Conservation (phyloP, 2,113 vertebrate genomes). For the Oxygymnocypris stewartii region DNA sequence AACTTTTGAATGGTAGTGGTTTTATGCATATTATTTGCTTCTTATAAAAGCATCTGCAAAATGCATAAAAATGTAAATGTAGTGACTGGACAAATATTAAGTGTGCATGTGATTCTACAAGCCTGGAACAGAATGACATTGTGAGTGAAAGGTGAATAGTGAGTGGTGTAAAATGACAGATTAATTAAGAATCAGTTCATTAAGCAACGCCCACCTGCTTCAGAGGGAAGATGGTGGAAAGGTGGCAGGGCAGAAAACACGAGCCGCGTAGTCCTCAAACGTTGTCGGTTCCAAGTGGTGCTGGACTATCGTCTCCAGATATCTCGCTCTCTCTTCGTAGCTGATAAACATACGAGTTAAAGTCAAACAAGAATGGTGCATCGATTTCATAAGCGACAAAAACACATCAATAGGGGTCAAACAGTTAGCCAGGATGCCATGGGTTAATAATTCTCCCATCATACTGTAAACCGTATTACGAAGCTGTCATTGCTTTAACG, state of each 20-base stretch:
- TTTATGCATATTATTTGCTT: not conserved
- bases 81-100: not conserved
- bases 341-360: conserved; percentile 83
- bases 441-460: conserved; percentile 33
- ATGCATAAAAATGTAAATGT: not conserved
- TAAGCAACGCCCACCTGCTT: conserved; percentile 79
- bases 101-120: not conserved
- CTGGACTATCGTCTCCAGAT: conserved; percentile 94
- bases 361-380: conserved; percentile 11
- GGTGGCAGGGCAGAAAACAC: conserved; percentile 97
- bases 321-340: conserved; percentile 94
- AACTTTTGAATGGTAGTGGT: not conserved
- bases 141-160: not conserved
- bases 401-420: conserved; percentile 27
- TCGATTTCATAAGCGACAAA: conserved; percentile 10
- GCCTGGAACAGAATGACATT: not conserved
- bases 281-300: conserved; percentile 94
- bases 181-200: not conserved
- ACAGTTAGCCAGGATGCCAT: conserved; percentile 4
- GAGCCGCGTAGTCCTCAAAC: conserved; percentile 96
- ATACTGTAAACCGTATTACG: conserved; percentile 40
- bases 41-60: not conserved
- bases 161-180: not conserved
- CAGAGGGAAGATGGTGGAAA: conserved; percentile 86
- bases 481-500: conserved; percentile 40